Conservation (phyloP, 2,888 invertebrate species). For the Mactromeris polynyma region DNA sequence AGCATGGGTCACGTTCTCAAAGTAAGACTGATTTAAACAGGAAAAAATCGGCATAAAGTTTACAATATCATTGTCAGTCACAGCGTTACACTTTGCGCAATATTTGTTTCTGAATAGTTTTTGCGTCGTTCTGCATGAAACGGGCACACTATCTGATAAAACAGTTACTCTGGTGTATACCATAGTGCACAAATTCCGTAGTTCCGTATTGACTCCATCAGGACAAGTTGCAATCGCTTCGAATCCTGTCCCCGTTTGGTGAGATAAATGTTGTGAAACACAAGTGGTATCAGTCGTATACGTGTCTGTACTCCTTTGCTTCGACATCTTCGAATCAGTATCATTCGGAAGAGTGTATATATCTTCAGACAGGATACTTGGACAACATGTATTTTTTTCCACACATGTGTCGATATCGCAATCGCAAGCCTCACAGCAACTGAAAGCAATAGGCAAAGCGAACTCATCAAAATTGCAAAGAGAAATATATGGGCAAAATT, state of each 20-base stretch:
- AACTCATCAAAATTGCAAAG: neutral
- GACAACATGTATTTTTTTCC: neutral
- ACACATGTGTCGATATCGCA: neutral
- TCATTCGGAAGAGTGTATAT: neutral
- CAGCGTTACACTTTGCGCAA: constrained; percentile 15
- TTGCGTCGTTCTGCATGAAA: neutral
- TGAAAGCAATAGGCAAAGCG: neutral
- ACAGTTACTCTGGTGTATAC: neutral
- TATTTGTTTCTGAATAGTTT: constrained; percentile 3
- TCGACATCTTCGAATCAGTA: neutral
- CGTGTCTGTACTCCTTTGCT: too few relatives aligned
- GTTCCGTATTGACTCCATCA: neutral
- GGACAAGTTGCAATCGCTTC: constrained; percentile 2
- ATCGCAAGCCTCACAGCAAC: constrained; percentile 5
- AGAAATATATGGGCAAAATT: neutral
- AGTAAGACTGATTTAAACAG: neutral
- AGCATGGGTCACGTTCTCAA: neutral
- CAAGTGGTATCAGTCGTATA: neutral
- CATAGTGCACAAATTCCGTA: neutral
- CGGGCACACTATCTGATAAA: constrained; percentile 1
- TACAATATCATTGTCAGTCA: neutral
- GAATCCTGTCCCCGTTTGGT: neutral
- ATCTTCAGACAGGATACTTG: neutral
- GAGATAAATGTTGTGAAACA: constrained; percentile 4
- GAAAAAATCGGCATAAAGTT: neutral